These are phyloP conservation scores for Phalacrocorax pelagicus DNA, from an alignment of 2,113 vertebrate species.

Conservation along the genomic window DNA sequence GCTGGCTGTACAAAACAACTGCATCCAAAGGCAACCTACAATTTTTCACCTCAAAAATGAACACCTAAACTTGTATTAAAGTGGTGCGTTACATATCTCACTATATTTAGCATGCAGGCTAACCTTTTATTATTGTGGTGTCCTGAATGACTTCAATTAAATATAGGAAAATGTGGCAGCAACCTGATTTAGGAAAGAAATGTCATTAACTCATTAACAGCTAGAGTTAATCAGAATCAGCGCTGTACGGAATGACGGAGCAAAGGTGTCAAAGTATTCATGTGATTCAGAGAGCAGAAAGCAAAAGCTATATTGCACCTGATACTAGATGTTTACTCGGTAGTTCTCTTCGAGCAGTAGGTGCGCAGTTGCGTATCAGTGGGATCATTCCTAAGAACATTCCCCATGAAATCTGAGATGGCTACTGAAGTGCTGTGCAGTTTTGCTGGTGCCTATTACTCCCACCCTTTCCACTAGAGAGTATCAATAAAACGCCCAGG, in stretches of 20 bases:
- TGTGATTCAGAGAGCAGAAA: neutral
- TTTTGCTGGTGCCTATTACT: neutral
- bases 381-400: neutral
- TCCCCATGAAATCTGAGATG: neutral
- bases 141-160: neutral
- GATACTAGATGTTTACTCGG: neutral
- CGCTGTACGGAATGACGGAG: neutral
- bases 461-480: neutral
- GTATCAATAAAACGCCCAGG: neutral
- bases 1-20: neutral
- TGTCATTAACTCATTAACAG: neutral
- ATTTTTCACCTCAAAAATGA: neutral
- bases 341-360: neutral
- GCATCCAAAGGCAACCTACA: neutral
- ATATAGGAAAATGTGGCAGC: neutral
- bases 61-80: neutral
- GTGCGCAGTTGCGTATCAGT: neutral
- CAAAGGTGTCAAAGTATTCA: neutral
- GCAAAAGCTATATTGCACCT: neutral
- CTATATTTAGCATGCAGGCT: neutral
- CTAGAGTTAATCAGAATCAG: neutral
- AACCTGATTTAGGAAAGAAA: neutral
- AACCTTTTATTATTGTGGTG: neutral
- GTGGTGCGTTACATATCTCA: neutral
- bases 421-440: neutral